phyloP scores from a whole-genome alignment of 2,797 vertebrate genomes.

The Micropoecilia bifurca region DNA sequence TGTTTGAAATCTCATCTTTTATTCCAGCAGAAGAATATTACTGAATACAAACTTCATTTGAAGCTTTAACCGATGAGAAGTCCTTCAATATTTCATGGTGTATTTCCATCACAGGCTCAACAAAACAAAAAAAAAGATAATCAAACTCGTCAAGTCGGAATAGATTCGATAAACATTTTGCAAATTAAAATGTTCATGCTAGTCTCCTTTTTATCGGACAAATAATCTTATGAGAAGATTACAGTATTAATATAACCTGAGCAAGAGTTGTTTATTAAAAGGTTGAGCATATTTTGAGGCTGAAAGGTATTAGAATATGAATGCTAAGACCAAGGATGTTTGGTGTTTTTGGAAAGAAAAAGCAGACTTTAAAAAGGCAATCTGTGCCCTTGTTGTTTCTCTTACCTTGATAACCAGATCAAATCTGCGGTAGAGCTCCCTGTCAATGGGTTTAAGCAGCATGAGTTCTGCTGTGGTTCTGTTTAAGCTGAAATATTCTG shows the following conservation, averaged over 20 bases:
- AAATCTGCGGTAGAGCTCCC: constrained; percentile 92
- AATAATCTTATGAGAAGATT: constrained; percentile 9
- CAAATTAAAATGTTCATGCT: constrained; percentile 16
- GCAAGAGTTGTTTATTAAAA: constrained; percentile 8
- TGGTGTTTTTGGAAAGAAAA: not conserved
- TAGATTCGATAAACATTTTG: constrained; percentile 18
- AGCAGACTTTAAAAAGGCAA: not conserved
- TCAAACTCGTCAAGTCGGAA: not conserved
- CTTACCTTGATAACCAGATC: constrained; percentile 99
- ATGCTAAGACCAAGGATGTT: not conserved
- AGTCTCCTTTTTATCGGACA: constrained; percentile 20
- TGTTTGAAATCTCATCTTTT: not conserved
- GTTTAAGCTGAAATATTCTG: constrained; percentile 91
- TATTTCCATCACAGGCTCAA: not conserved
- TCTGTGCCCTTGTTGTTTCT: not conserved
- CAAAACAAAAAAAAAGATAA: not conserved
- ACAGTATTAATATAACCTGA: constrained; percentile 12
- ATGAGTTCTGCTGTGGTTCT: constrained; percentile 89
- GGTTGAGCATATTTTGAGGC: constrained; percentile 10
- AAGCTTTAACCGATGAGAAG: not conserved
- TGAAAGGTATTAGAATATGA: constrained; percentile 8
- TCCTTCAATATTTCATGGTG: not conserved
- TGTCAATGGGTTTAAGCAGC: constrained; percentile 90
- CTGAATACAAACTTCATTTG: not conserved
- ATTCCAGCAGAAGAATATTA: not conserved